phyloP scores from a whole-genome alignment of 2,797 vertebrate genomes.

The Sebastes nivosus region DNA sequence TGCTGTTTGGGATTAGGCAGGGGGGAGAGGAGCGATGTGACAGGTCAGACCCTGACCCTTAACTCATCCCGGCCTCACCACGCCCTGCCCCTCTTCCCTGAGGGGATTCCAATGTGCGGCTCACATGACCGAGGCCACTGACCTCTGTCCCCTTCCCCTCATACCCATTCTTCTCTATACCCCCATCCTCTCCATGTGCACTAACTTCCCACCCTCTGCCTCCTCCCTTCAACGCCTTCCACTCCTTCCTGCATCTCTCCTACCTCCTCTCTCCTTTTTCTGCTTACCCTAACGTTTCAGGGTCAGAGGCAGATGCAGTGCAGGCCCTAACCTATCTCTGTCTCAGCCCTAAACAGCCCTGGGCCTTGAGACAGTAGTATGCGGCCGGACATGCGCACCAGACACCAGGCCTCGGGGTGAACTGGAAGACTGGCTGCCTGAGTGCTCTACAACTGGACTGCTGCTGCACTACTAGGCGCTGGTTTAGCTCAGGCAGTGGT shows the following conservation, averaged over 20 bases:
- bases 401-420: conserved; percentile 55
- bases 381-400: conserved; percentile 61
- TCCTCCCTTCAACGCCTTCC: conserved; percentile 24
- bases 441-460: conserved; percentile 41
- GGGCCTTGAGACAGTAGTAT: conserved; percentile 61
- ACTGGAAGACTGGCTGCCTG: conserved; percentile 51
- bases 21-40: conserved; percentile 6
- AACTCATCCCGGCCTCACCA: conserved; percentile 50
- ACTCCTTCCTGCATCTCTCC: conserved; percentile 40
- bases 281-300: conserved; percentile 43
- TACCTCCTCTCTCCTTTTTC: conserved; percentile 14
- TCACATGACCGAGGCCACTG: conserved; percentile 71
- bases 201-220: conserved; percentile 36
- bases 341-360: conserved; percentile 36
- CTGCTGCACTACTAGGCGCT: conserved; percentile 8
- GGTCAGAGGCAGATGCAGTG: conserved; percentile 56
- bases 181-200: conserved; percentile 27
- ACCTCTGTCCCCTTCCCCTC: conserved; percentile 60
- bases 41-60: conserved; percentile 47
- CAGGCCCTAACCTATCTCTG: conserved; percentile 61
- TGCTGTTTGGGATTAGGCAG: conserved; percentile 21
- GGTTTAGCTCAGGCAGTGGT: conserved; percentile 18
- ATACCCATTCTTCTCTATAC: conserved; percentile 49
- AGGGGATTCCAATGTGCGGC: conserved; percentile 64
- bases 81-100: conserved; percentile 54